phyloP scores from a whole-genome alignment of 2,113 vertebrate species.

The Pseudonaja textilis region DNA sequence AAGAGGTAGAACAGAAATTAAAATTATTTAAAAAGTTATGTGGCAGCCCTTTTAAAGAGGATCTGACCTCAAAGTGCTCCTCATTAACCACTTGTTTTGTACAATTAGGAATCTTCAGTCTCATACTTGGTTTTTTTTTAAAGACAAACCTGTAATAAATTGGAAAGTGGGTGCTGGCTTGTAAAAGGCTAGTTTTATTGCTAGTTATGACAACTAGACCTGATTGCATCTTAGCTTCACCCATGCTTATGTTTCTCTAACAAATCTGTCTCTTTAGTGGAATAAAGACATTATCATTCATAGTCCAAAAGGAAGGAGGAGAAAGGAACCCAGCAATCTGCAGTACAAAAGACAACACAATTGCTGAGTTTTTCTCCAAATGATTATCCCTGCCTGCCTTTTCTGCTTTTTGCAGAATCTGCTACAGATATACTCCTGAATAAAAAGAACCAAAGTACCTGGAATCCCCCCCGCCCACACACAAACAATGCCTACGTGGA shows the following conservation, averaged over 20 bases:
- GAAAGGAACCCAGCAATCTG: constrained; percentile 6
- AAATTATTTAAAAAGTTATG: neutral
- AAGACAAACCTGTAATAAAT: neutral
- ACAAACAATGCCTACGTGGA: neutral
- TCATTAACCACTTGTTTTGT: neutral
- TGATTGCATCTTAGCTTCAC: neutral
- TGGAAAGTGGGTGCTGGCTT: neutral
- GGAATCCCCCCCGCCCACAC: no score
- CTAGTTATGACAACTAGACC: neutral
- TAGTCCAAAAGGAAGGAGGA: neutral
- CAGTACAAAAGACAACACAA: neutral
- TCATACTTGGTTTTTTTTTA: neutral
- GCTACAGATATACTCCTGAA: neutral
- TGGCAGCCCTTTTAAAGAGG: neutral
- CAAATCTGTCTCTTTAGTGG: neutral
- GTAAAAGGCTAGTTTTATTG: neutral
- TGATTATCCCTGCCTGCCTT: neutral
- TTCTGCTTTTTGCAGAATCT: neutral
- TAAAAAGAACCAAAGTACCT: neutral
- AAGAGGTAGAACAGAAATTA: neutral
- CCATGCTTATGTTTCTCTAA: neutral
- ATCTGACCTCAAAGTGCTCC: constrained; percentile 15
- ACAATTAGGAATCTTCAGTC: neutral
- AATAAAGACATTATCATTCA: no score
- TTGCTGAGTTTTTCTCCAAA: neutral